Conservation (phyloP, 2,888 invertebrate species). For the Drosophila algonquin region DNA sequence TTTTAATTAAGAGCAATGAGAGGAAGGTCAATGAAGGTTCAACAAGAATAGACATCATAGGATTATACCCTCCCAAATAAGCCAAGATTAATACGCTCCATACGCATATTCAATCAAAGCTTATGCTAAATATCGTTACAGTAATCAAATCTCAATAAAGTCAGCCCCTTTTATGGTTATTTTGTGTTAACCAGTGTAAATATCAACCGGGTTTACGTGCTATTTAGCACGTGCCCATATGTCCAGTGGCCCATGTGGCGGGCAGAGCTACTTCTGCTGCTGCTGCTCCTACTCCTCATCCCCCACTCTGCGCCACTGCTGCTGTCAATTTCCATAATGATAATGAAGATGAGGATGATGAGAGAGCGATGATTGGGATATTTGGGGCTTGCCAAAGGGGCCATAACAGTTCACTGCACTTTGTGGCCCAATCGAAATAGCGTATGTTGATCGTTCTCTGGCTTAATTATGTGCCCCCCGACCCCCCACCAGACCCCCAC, state of each 20-base stretch:
- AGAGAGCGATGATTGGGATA: slow-evolving; percentile 36
- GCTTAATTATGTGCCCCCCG: slow-evolving; percentile 50
- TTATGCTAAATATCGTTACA: too few relatives aligned
- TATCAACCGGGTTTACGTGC: slow-evolving; percentile 27
- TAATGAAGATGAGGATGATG: slow-evolving; percentile 33
- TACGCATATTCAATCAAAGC: too few relatives aligned
- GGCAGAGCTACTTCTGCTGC: background rate
- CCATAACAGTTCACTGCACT: slow-evolving; percentile 60
- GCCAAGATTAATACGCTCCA: too few relatives aligned
- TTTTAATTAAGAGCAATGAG: too few relatives aligned
- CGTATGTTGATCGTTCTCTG: slow-evolving; percentile 53
- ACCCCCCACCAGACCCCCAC: too few relatives aligned
- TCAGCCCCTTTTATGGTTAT: background rate
- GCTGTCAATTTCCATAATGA: slow-evolving; percentile 34
- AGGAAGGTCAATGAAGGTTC: too few relatives aligned
- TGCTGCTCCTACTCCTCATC: slow-evolving; percentile 9
- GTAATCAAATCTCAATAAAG: background rate
- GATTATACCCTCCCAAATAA: too few relatives aligned
- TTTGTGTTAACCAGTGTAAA: slow-evolving; percentile 22
- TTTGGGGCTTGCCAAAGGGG: slow-evolving; percentile 21
- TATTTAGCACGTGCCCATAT: slow-evolving; percentile 36
- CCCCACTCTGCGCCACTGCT: background rate
- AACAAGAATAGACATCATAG: too few relatives aligned
- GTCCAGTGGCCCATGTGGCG: slow-evolving; percentile 2
- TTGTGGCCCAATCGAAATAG: slow-evolving; percentile 57